These are phyloP conservation scores for Scaptomyza pallida DNA, from an alignment of 1,140 invertebrate genomes.

Conservation along the genomic window DNA sequence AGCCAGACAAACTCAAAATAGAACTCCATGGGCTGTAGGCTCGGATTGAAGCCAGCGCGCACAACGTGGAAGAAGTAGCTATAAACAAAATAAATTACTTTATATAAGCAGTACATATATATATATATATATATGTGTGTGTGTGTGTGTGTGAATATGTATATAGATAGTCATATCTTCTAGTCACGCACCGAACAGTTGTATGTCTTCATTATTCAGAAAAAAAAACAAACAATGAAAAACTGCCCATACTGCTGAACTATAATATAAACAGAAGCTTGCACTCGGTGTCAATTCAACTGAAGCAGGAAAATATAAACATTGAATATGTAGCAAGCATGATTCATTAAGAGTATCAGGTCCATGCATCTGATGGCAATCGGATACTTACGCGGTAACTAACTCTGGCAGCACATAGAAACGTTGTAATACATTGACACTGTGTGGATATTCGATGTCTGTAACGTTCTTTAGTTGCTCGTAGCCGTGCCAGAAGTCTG, in stretches of 20 bases:
- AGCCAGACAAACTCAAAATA: conserved; percentile 82
- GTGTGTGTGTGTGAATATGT: conserved; percentile 4
- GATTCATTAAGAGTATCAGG: not conserved
- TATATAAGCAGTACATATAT: not conserved
- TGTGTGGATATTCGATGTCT: conserved; percentile 79
- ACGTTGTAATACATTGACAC: conserved; percentile 74
- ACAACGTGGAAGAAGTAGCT: conserved; percentile 77
- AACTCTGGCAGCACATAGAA: conserved; percentile 81
- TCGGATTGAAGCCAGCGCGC: conserved; percentile 62
- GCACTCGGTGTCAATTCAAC: not conserved
- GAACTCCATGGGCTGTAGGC: conserved; percentile 77
- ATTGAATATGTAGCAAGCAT: no score
- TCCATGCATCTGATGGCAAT: no score
- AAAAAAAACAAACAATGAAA: not conserved
- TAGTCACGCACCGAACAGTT: not conserved
- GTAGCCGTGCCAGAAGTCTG: conserved; percentile 74
- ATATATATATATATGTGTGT: not conserved
- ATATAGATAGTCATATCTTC: not conserved
- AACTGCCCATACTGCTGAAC: no score
- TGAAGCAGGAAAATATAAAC: not conserved
- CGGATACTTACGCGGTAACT: conserved; percentile 65
- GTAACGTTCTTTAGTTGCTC: conserved; percentile 72
- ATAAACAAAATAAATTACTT: not conserved
- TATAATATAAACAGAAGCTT: no score
- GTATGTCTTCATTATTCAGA: not conserved